Conservation (phyloP, 2,797 vertebrate species). For the Platalea minor region DNA sequence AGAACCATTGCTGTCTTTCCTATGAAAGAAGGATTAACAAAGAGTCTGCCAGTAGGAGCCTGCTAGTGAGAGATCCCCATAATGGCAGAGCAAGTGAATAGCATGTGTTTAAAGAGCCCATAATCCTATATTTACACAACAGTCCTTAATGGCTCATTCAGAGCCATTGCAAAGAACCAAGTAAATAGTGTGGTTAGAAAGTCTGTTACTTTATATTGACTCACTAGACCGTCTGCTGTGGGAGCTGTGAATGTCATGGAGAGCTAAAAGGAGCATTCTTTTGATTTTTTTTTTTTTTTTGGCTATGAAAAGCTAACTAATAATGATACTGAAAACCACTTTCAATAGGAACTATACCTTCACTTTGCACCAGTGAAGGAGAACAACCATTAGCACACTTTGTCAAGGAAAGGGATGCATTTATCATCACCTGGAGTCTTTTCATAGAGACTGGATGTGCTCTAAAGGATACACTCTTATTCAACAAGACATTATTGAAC, state of each 20-base stretch:
- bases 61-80: constrained; percentile 42
- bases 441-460: constrained; percentile 38
- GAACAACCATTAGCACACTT: constrained; percentile 60
- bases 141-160: constrained; percentile 72
- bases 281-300: not conserved
- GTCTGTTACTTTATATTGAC: constrained; percentile 71
- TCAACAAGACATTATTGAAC: constrained; percentile 48
- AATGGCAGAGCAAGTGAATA: constrained; percentile 64
- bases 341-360: constrained; percentile 52
- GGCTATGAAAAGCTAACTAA: constrained; percentile 49
- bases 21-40: constrained; percentile 24
- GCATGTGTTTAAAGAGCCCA: constrained; percentile 64
- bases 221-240: constrained; percentile 65
- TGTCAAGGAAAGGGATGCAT: constrained; percentile 51
- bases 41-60: constrained; percentile 33
- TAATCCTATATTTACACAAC: constrained; percentile 73
- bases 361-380: constrained; percentile 48
- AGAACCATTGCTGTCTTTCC: not conserved
- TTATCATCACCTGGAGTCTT: constrained; percentile 65
- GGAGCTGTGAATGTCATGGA: constrained; percentile 59
- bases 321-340: constrained; percentile 49
- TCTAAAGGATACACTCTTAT: constrained; percentile 44
- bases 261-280: constrained; percentile 58
- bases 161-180: constrained; percentile 63
- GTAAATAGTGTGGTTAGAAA: constrained; percentile 68